These are phyloP conservation scores for Montipora capitata DNA, from an alignment of 92 coral and sea anemone species.

Conservation along the genomic window DNA sequence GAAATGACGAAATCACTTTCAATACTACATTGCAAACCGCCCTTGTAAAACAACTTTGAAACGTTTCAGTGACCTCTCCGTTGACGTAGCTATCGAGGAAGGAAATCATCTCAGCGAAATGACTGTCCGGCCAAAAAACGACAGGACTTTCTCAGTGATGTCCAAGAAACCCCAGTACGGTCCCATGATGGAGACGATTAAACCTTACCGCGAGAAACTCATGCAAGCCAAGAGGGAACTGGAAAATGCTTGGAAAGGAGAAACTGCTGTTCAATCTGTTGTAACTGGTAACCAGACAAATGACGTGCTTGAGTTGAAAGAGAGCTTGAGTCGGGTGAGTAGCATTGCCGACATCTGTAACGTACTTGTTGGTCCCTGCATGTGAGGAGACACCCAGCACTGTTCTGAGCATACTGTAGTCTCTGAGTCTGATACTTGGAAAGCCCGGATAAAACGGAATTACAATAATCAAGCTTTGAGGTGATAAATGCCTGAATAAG, in stretches of 20 bases:
- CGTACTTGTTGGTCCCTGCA: too few species aligned
- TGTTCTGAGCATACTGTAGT: too few species aligned
- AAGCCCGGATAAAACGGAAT: too few species aligned
- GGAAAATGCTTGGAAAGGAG: slow-evolving; percentile 82
- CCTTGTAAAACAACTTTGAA: too few species aligned
- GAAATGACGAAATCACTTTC: too few species aligned
- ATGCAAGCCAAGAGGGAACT: slow-evolving; percentile 78
- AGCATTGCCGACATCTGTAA: not conserved
- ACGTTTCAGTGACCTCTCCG: slow-evolving; percentile 69
- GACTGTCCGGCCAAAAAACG: slow-evolving; percentile 75
- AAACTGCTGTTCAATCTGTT: slow-evolving; percentile 28
- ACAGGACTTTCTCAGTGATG: slow-evolving; percentile 78
- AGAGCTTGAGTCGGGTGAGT: slow-evolving; percentile 74
- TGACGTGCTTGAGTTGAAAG: slow-evolving; percentile 65
- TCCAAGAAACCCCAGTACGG: slow-evolving; percentile 80
- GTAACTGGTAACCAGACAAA: slow-evolving; percentile 23
- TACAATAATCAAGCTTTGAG: too few species aligned
- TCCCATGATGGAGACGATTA: slow-evolving; percentile 84
- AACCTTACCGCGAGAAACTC: slow-evolving; percentile 77
- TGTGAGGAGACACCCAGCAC: too few species aligned
- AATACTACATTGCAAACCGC: too few species aligned
- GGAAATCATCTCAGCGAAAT: slow-evolving; percentile 80
- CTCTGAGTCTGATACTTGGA: too few species aligned
- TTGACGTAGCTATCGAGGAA: slow-evolving; percentile 85
- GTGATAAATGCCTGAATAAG: too few species aligned